Percentiles rank a stretch among this genome's conserved stretches.
Evolutionary conservation across 2,888 invertebrate species (phyloP).

Genomic region (Parnassius apollo): DNA sequence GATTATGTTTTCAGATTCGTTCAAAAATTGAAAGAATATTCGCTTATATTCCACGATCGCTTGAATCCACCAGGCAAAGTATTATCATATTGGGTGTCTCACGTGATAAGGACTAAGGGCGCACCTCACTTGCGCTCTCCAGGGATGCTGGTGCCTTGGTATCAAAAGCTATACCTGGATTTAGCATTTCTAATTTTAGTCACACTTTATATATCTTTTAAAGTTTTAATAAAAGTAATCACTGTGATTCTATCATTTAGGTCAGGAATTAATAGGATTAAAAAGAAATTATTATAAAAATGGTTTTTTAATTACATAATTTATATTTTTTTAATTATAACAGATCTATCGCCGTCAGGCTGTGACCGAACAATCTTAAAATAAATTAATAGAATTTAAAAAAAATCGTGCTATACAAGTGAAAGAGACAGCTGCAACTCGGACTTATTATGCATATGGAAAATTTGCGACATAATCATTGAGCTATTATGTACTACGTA

Average conservation of each 20-base stretch:
- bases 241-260: not conserved
- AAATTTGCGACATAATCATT: too few relatives aligned
- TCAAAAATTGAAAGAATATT: constrained; percentile 45
- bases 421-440: too few relatives aligned
- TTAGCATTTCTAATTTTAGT: constrained; percentile 35
- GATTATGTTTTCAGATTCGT: constrained; percentile 42
- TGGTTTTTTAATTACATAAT: too few relatives aligned
- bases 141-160: constrained; percentile 46
- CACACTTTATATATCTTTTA: not conserved
- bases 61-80: constrained; percentile 43
- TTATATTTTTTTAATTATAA: too few relatives aligned
- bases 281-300: constrained; percentile 14
- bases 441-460: too few relatives aligned
- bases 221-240: constrained; percentile 4
- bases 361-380: too few relatives aligned
- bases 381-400: too few relatives aligned
- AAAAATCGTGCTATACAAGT: too few relatives aligned
- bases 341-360: too few relatives aligned
- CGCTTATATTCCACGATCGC: constrained; percentile 50
- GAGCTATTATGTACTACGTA: too few relatives aligned
- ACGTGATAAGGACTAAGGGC: constrained; percentile 51
- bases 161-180: constrained; percentile 54
- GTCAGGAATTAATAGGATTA: not conserved
- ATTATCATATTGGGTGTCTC: constrained; percentile 53
- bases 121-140: constrained; percentile 52